Base-by-base conservation (phyloP, 35 echinoderm and acorn worm genomes). In the Holothuria glaberrima region DNA sequence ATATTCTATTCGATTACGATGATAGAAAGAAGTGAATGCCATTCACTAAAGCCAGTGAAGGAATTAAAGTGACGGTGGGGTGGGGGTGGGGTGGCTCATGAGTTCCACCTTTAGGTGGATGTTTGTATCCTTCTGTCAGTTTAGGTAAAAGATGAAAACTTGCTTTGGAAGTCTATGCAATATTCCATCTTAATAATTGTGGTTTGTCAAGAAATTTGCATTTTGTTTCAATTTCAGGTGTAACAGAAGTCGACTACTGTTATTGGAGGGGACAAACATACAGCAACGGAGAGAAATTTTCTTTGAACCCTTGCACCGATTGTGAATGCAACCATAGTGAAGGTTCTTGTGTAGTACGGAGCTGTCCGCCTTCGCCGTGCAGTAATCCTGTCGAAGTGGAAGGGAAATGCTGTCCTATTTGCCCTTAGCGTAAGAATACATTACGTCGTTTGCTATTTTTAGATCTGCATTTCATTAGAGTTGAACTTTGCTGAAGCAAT, bases 301-400 rank as follows among this genome's bases (percentile, higher is more conserved):
- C 79, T 19, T 38, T 82, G 16, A 82, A 82, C 50, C 17, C 41
- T 4, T 82, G 79, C 79, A 82, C 79, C n/a, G 79, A 82, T 2
- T 82, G 79, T 31, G 30, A 30, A 50, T 82, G 79, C 50, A 56
- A 82, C 1, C 9, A 57, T 6, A 48, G 79, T 20, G 48, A 6
- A 36, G 48, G 79, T 33, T 16, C 44, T 14, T 82, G 79, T 50
- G 48, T 30, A 20, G 48, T 82, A 17, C 6, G 79, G 16, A 28
- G 48, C 48, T 82, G 79, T 27, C 24, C 48, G 9, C 79, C 41
- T 12, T 29, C 17, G 7, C 22, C 21, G 4, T 82, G 79, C 30
- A 60, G 14, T 16, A 57, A 82, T 14, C 24, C 25, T 4, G 48
- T 13, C 3, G 2, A 0, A 9, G 41, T 82, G 10, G 22, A n/a